Conservation (phyloP, 2,113 vertebrate genomes). For the Peromyscus leucopus region DNA sequence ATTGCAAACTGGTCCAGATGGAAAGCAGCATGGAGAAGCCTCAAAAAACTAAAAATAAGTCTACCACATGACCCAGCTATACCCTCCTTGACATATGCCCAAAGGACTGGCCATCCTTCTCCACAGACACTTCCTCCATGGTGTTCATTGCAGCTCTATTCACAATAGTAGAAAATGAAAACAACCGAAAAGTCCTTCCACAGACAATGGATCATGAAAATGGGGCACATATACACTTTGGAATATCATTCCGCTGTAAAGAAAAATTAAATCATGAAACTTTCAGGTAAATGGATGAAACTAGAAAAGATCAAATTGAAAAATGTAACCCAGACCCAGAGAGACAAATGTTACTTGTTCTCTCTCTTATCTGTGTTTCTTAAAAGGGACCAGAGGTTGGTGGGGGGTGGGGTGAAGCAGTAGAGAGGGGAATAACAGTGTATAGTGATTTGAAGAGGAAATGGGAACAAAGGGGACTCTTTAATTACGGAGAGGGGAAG, state of each 20-base stretch:
- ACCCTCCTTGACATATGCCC: not conserved
- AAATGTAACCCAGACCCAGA: not conserved
- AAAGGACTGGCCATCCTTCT: not conserved
- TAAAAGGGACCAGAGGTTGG: not conserved
- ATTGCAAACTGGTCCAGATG: not conserved
- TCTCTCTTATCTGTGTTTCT: not conserved
- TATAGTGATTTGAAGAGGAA: not conserved
- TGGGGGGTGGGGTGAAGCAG: not conserved
- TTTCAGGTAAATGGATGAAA: not conserved
- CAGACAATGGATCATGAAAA: not conserved
- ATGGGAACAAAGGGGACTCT: not conserved
- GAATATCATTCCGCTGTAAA: not conserved
- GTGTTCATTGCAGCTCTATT: not conserved
- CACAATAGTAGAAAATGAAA: not conserved
- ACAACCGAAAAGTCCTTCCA: not conserved
- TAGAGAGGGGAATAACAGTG: not conserved
- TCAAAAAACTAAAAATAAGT: not conserved
- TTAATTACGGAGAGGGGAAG: not conserved
- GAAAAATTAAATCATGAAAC: not conserved
- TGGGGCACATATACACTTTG: not conserved
- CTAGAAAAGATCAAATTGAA: not conserved
- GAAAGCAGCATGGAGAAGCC: not conserved
- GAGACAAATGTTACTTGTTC: not conserved
- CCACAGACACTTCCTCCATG: not conserved
- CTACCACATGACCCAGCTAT: not conserved